Conservation (phyloP, 2,113 vertebrate species). For the Poeciliopsis occidentalis region DNA sequence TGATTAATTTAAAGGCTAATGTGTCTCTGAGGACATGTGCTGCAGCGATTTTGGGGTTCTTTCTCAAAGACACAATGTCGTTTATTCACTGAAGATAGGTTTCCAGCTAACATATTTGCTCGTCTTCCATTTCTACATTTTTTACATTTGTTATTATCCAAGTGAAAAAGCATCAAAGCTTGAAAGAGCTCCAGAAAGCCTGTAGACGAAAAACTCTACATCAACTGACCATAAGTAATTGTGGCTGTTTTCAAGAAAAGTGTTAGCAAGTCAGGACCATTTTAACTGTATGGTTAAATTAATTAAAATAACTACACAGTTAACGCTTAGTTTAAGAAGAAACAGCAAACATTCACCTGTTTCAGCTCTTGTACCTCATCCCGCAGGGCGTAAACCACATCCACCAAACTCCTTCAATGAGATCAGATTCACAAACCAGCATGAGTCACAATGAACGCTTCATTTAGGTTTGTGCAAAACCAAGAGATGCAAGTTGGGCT, state of each 20-base stretch:
- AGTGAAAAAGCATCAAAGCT: too few relatives aligned
- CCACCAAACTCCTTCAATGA: constrained; percentile 89
- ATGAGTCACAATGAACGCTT: background rate
- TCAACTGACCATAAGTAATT: too few relatives aligned
- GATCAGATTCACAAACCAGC: background rate
- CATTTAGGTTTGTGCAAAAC: background rate
- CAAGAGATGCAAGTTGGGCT: background rate
- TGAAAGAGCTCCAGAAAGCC: too few relatives aligned
- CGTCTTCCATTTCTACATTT: background rate
- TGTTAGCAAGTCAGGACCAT: too few relatives aligned
- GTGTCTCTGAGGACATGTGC: background rate
- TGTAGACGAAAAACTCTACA: too few relatives aligned
- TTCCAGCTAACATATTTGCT: background rate
- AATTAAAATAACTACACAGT: background rate
- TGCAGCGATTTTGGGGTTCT: background rate
- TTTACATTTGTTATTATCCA: background rate
- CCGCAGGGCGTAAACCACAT: constrained; percentile 93
- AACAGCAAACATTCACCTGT: constrained; percentile 81
- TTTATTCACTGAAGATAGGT: background rate
- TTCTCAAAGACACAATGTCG: background rate
- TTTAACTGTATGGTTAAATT: too few relatives aligned
- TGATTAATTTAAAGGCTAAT: background rate
- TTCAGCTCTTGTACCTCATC: constrained; percentile 94
- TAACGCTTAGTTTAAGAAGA: background rate
- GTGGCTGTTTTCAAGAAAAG: too few relatives aligned